A percentile compares a stretch with the other conserved stretches of the same genome.
These are phyloP conservation scores for Crotalus horridus DNA, from an alignment of 2,113 vertebrate genomes.

Conservation along the genomic window DNA sequence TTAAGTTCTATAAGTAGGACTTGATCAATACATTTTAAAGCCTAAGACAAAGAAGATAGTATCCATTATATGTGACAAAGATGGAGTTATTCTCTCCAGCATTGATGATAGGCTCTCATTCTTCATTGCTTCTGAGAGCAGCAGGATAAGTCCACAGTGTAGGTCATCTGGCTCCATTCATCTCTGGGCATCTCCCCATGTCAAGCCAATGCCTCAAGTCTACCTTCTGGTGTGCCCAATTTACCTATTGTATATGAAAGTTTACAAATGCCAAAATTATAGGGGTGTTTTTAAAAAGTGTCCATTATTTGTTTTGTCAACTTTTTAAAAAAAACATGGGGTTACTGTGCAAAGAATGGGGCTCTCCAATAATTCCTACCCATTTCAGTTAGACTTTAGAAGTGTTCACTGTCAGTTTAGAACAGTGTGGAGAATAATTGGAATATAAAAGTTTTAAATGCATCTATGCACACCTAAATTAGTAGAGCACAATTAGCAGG, in stretches of 20 bases:
- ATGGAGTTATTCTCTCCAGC: background rate
- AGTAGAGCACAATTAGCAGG: background rate
- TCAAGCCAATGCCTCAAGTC: background rate
- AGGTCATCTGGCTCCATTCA: background rate
- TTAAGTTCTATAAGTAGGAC: background rate
- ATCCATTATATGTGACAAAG: background rate
- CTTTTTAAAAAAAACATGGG: conserved; percentile 5
- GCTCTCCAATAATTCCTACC: background rate
- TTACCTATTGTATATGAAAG: background rate
- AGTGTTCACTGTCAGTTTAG: background rate
- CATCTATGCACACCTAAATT: background rate
- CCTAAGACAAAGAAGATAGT: background rate
- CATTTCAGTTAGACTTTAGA: background rate
- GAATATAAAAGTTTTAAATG: background rate
- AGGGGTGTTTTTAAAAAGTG: background rate
- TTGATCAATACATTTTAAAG: background rate
- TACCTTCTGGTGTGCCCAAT: background rate
- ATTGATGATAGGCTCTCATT: background rate
- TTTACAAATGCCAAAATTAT: background rate
- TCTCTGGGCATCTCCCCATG: background rate
- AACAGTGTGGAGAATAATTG: background rate
- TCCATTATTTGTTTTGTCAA: conserved; percentile 24
- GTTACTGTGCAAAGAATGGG: background rate
- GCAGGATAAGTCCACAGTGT: background rate
- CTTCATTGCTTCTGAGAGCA: background rate